phyloP scores from a whole-genome alignment of 92 coral and sea anemone genomes.

The Zoanthus sansibaricus region DNA sequence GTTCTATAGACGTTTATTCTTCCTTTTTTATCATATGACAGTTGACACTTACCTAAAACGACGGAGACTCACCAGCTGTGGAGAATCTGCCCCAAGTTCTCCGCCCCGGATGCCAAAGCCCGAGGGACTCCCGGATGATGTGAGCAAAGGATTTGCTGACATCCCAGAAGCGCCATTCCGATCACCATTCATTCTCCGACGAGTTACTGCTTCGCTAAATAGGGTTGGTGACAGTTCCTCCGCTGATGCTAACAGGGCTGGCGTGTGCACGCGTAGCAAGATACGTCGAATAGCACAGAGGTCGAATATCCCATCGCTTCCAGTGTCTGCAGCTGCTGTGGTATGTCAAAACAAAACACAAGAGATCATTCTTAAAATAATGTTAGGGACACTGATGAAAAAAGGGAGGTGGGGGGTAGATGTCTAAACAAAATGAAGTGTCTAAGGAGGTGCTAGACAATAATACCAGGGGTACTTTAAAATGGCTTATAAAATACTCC shows the following conservation, averaged over 20 bases:
- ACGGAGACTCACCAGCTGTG: slow-evolving; percentile 54
- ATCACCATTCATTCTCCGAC: slow-evolving; percentile 76
- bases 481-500: too few species aligned
- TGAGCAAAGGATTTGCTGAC: slow-evolving; percentile 74
- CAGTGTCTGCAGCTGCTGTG: neutral
- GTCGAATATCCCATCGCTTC: slow-evolving; percentile 48
- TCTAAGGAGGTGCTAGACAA: too few species aligned
- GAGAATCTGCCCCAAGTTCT: slow-evolving; percentile 58
- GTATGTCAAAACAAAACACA: slow-evolving; percentile 5
- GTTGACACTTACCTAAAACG: slow-evolving; percentile 64
- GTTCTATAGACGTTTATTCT: too few species aligned
- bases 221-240: slow-evolving; percentile 14
- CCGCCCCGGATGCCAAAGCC: slow-evolving; percentile 40
- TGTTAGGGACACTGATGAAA: too few species aligned
- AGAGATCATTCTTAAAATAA: neutral
- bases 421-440: too few species aligned
- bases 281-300: slow-evolving; percentile 35
- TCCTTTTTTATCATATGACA: neutral
- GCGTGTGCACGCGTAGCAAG: slow-evolving; percentile 53
- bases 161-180: slow-evolving; percentile 70
- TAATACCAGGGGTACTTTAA: too few species aligned
- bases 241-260: slow-evolving; percentile 22
- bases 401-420: too few species aligned
- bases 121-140: slow-evolving; percentile 73
- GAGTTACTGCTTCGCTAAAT: slow-evolving; percentile 66